These are phyloP conservation scores for Drosophila orena DNA, from an alignment of 1,140 invertebrate species.

Conservation along the genomic window DNA sequence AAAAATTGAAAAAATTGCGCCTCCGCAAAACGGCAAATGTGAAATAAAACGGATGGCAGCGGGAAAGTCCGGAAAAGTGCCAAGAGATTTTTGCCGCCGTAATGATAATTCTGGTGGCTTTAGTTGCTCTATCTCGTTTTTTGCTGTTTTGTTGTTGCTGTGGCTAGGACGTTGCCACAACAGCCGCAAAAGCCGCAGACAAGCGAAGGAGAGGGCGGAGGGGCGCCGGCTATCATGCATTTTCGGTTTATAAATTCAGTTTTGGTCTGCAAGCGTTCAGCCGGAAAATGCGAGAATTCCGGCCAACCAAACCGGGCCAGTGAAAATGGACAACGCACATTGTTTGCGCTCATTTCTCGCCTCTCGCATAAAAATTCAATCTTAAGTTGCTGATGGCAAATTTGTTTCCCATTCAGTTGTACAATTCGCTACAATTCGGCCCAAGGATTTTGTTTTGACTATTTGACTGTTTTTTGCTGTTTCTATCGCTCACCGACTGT, in stretches of 20 bases:
- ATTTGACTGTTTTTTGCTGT: conserved; percentile 11
- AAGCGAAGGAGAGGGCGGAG: conserved; percentile 12
- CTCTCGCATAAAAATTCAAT: conserved; percentile 30
- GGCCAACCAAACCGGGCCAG: conserved; percentile 13
- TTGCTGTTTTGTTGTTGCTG: conserved; percentile 28
- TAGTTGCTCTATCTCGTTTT: conserved; percentile 20
- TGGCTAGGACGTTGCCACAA: conserved; percentile 26
- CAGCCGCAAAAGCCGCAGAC: conserved; percentile 64
- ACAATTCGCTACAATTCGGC: not conserved
- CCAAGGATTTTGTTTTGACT: conserved; percentile 12
- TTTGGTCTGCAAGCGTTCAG: conserved; percentile 68
- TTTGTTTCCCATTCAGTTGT: conserved; percentile 19
- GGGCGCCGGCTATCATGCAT: conserved; percentile 56
- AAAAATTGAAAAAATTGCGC: conserved; percentile 39
- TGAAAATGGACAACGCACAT: conserved; percentile 41
- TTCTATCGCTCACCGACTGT: too few relatives aligned
- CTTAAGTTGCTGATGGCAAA: conserved; percentile 29
- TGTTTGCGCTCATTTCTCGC: conserved; percentile 23
- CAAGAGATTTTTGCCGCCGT: conserved; percentile 48
- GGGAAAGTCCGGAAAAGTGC: conserved; percentile 21
- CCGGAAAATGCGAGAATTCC: conserved; percentile 60
- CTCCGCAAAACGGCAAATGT: conserved; percentile 18
- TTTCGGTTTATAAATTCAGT: conserved; percentile 74
- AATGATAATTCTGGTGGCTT: conserved; percentile 53
- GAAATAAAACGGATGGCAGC: conserved; percentile 27